A percentile compares a stretch with the other conserved stretches of the same genome.
phyloP scores from a whole-genome alignment of 2,797 vertebrate species.

The Philypnodon macrostomus region DNA sequence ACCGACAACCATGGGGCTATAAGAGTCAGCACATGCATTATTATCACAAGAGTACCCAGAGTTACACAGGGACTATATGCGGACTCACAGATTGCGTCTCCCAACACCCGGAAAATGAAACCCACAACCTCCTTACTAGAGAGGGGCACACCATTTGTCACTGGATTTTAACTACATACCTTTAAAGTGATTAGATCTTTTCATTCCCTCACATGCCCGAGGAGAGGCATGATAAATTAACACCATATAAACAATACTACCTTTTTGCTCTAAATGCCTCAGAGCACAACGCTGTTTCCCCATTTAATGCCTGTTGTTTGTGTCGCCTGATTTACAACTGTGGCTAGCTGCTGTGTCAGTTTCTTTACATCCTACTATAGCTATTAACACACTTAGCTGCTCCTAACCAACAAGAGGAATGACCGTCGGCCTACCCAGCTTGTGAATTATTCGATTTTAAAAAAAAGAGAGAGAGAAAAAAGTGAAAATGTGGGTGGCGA shows the following conservation, averaged over 20 bases:
- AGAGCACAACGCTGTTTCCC: slow-evolving; percentile 39
- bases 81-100: too few species aligned
- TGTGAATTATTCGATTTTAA: slow-evolving; percentile 24
- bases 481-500: slow-evolving; percentile 44
- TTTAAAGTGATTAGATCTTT: slow-evolving; percentile 5
- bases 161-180: too few species aligned
- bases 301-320: slow-evolving; percentile 44
- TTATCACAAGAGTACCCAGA: too few species aligned
- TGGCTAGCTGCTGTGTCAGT: slow-evolving; percentile 25
- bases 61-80: too few species aligned
- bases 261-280: slow-evolving; percentile 23
- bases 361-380: slow-evolving; percentile 19
- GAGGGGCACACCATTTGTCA: too few species aligned
- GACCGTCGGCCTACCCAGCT: slow-evolving; percentile 28
- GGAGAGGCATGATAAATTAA: slow-evolving; percentile 36
- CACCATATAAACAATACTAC: slow-evolving; percentile 22
- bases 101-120: too few species aligned
- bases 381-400: slow-evolving; percentile 24
- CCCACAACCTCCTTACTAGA: too few species aligned
- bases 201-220: slow-evolving; percentile 19
- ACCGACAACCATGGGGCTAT: too few species aligned
- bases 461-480: slow-evolving; percentile 21
- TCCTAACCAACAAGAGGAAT: slow-evolving; percentile 23
- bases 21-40: too few species aligned
- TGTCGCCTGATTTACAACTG: slow-evolving; percentile 41